Conservation (phyloP, 2,797 vertebrate genomes). For the Sebastes goodei region DNA sequence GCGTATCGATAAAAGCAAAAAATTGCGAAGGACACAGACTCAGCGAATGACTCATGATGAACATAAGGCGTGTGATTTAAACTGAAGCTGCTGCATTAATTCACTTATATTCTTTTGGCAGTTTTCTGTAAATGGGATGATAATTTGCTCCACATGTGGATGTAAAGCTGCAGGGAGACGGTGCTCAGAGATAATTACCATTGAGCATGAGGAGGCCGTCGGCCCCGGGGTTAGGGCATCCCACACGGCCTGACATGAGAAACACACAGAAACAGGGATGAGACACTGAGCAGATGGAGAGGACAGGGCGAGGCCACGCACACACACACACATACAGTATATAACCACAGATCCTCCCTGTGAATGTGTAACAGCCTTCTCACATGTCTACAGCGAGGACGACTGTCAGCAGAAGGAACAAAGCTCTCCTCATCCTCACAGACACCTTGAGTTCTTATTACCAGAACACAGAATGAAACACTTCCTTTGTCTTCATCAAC, state of each 20-base stretch:
- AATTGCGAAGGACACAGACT: no score
- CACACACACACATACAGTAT: conserved; percentile 9
- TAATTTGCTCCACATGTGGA: neutral
- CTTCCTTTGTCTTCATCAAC: neutral
- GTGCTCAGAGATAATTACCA: conserved; percentile 87
- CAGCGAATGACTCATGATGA: no score
- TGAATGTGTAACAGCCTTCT: conserved; percentile 15
- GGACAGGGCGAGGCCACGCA: neutral
- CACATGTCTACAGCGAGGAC: conserved; percentile 24
- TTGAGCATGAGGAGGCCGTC: conserved; percentile 98
- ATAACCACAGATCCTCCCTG: neutral
- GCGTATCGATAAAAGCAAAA: no score
- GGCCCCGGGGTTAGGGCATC: conserved; percentile 94
- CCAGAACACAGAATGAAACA: neutral
- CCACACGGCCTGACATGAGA: conserved; percentile 90
- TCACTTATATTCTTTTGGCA: no score
- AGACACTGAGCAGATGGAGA: neutral
- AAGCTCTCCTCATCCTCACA: conserved; percentile 9
- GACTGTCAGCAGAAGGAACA: conserved; percentile 7
- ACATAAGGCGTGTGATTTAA: no score
- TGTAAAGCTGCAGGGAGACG: conserved; percentile 15
- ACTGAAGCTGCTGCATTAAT: neutral
- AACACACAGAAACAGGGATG: conserved; percentile 25
- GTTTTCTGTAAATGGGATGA: neutral
- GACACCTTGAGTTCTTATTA: neutral